Base-by-base conservation (phyloP, 2,888 invertebrate genomes). In the Apeira syringaria region DNA sequence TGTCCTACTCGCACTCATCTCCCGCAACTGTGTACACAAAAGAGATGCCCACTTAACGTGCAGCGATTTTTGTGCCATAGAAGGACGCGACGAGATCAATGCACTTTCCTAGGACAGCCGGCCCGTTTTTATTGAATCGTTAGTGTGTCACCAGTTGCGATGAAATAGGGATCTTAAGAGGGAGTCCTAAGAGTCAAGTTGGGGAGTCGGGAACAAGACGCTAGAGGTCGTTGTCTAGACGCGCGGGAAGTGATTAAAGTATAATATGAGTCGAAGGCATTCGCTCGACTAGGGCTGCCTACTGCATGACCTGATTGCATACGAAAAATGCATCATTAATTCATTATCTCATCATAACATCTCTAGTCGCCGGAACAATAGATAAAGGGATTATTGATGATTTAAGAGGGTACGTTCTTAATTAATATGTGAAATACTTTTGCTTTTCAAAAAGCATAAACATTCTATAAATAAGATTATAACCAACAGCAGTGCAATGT, bases 21-120 rank as follows among this genome's bases (percentile, higher is more conserved):
- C 58, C 61, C 51, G 46, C 53, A 56, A 61, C 60, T 59, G 54
- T 54, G 54, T 54, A 68, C 63, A 65, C 61, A 76, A 85, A 77
- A 77, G 84, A 75, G 87, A 86, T 59, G 65, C 63, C 59, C 50
- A 66, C 67, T 81, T 86, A 80, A 82, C 82, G 76, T 85, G 82
- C 86, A 85, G 73, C 80, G 80, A 86, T 85, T 86, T 86, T 86
- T 83, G 82, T 81, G 75, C 82, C 73, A 74, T 74, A 84, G 83
- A 86, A 88, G 88, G 88, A 89, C 85, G 85, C 80, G 67, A 63
- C 59, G 82, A 87, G 89, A 89, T 87, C 89, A 89, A 89, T 89
- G 89, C 88, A 88, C 89, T 88, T 86, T 80, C 76, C 80, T 88
- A 87, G 86, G 88, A 86, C 84, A 84, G 75, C 76, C 74, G 72